These are phyloP conservation scores for Bilobella aurantiaca DNA, from an alignment of 1,140 invertebrate species.

Conservation along the genomic window DNA sequence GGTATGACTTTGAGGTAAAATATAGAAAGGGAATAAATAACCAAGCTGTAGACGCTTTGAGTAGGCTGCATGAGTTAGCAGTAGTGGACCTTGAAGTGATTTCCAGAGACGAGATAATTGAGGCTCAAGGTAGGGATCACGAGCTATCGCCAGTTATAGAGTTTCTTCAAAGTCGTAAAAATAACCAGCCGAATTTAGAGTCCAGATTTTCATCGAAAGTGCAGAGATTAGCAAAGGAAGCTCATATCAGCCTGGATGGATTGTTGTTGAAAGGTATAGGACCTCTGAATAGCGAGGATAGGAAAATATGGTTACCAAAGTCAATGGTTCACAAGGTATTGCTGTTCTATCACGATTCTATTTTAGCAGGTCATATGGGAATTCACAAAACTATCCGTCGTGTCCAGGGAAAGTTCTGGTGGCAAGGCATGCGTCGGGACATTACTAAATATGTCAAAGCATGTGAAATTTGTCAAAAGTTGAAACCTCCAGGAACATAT, in stretches of 20 bases:
- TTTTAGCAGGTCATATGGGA: slow-evolving; percentile 17
- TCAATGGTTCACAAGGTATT: background rate
- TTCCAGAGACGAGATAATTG: slow-evolving; percentile 2
- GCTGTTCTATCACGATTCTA: slow-evolving; percentile 7
- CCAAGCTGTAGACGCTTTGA: slow-evolving; percentile 19
- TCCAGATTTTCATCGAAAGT: background rate
- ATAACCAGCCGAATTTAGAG: no score
- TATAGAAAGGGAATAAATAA: slow-evolving; percentile 35
- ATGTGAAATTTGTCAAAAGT: slow-evolving; percentile 7
- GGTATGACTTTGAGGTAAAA: slow-evolving; percentile 41
- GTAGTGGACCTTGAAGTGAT: slow-evolving; percentile 7
- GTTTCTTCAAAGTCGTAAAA: background rate
- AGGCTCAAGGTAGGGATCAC: slow-evolving; percentile 11
- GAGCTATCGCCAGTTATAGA: background rate
- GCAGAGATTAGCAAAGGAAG: background rate
- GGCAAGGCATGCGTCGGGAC: slow-evolving; percentile 14
- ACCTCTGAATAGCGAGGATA: background rate
- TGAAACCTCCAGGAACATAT: background rate
- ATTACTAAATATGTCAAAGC: background rate
- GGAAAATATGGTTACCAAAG: slow-evolving; percentile 4
- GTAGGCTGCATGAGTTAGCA: background rate
- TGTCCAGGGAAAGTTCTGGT: slow-evolving; percentile 6
- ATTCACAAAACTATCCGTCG: slow-evolving; percentile 8
- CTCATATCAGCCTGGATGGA: background rate
- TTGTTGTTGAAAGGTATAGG: background rate